phyloP scores from a whole-genome alignment of 1,140 invertebrate species.

The Papilio glaucus region DNA sequence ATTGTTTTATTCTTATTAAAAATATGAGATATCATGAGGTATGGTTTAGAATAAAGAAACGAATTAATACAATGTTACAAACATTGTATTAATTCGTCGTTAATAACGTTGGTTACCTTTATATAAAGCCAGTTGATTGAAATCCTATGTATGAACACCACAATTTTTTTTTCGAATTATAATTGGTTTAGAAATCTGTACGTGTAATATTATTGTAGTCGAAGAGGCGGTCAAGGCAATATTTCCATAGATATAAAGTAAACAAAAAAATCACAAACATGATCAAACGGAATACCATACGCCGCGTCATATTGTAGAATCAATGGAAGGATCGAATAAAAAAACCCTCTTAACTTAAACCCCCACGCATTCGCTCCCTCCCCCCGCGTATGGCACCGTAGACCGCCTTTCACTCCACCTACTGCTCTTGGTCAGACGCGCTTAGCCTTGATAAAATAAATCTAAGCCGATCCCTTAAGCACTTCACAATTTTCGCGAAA shows the following conservation, averaged over 20 bases:
- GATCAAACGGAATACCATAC: neutral
- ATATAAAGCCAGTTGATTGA: neutral
- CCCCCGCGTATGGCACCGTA: neutral
- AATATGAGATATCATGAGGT: no score
- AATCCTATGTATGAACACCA: neutral
- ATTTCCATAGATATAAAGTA: neutral
- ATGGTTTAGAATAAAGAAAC: no score
- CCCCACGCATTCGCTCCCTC: neutral
- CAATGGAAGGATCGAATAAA: neutral
- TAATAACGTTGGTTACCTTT: neutral
- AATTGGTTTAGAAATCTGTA: neutral
- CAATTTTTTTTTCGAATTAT: no score
- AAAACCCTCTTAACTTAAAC: neutral
- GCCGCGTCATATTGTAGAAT: neutral
- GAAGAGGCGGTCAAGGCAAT: neutral
- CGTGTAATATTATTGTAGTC: neutral
- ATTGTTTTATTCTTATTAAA: no score
- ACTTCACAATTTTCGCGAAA: neutral
- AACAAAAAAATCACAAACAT: neutral
- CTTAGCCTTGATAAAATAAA: no score
- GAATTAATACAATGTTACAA: neutral
- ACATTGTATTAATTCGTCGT: no score
- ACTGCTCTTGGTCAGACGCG: slow-evolving; percentile 2
- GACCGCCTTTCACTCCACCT: neutral
- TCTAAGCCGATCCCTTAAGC: neutral